Evolutionary conservation across 1,140 invertebrate genomes (phyloP).

Genomic region (Episyrphus balteatus): DNA sequence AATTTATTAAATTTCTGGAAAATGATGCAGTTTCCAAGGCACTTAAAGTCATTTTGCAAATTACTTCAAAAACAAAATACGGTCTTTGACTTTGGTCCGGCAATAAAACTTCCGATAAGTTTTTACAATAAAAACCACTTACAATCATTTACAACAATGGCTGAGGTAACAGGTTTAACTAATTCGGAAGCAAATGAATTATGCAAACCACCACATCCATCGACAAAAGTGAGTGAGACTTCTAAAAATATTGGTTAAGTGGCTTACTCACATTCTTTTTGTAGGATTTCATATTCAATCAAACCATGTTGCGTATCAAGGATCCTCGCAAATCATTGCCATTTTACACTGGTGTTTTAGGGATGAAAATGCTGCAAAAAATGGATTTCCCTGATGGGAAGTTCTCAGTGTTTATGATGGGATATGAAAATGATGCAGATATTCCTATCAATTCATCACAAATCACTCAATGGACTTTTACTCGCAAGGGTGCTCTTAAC

Average conservation of each 20-base stretch:
- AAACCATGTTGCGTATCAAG: conserved; percentile 93
- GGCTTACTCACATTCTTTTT: conserved; percentile 17
- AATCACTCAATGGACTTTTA: conserved; percentile 64
- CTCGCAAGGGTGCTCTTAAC: conserved; percentile 78
- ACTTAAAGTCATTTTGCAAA: no score
- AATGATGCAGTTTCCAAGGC: no score
- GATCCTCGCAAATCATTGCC: conserved; percentile 76
- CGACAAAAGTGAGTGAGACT: conserved; percentile 44
- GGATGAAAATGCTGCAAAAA: conserved; percentile 82
- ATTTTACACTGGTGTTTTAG: conserved; percentile 83
- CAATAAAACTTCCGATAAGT: no score
- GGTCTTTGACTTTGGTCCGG: no score
- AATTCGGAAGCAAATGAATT: conserved; percentile 53
- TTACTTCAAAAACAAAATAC: no score
- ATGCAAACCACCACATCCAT: conserved; percentile 47
- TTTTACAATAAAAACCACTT: no score
- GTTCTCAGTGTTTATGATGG: conserved; percentile 90
- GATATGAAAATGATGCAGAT: conserved; percentile 68
- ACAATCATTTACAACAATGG: conserved; percentile 30
- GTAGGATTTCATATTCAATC: conserved; percentile 84
- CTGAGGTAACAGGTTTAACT: conserved; percentile 45
- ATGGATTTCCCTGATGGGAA: conserved; percentile 81
- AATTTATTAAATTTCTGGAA: no score
- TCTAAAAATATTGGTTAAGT: not conserved
- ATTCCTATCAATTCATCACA: conserved; percentile 58